These are phyloP conservation scores for Zeus faber DNA, from an alignment of 2,113 vertebrate genomes.

Conservation along the genomic window DNA sequence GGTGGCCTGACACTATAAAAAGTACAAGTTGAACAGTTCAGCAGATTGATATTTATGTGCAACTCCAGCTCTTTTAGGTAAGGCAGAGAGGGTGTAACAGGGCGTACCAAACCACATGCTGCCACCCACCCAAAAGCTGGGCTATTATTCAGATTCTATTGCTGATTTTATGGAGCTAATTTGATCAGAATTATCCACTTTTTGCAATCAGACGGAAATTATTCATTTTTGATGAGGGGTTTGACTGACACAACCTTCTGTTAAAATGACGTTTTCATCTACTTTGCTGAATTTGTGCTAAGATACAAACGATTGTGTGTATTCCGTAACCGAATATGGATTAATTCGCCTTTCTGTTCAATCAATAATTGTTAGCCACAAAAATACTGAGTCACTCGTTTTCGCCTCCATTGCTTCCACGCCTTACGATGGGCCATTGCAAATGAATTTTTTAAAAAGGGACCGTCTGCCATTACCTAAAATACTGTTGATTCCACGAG, in stretches of 20 bases:
- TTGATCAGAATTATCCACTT: no score
- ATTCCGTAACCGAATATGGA: neutral
- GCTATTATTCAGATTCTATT: neutral
- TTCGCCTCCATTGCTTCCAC: neutral
- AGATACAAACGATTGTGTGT: neutral
- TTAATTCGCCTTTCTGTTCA: neutral
- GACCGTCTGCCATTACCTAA: slow-evolving; percentile 1
- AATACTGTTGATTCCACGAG: slow-evolving; percentile 14
- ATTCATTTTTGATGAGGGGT: no score
- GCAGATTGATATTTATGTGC: slow-evolving; percentile 17
- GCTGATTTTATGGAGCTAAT: neutral
- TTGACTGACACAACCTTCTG: neutral
- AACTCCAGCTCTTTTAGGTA: slow-evolving; percentile 18
- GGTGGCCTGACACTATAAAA: slow-evolving; percentile 2
- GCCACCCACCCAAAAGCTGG: neutral
- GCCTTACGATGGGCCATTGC: neutral
- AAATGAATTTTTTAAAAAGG: neutral
- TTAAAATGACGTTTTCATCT: neutral
- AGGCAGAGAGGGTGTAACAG: slow-evolving; percentile 41
- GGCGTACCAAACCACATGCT: neutral
- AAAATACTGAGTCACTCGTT: neutral
- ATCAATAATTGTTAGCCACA: neutral
- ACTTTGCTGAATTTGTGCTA: neutral
- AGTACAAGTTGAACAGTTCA: neutral
- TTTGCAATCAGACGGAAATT: no score